Evolutionary conservation across 2,113 vertebrate genomes (phyloP).

Genomic region (Vireo altiloquus): DNA sequence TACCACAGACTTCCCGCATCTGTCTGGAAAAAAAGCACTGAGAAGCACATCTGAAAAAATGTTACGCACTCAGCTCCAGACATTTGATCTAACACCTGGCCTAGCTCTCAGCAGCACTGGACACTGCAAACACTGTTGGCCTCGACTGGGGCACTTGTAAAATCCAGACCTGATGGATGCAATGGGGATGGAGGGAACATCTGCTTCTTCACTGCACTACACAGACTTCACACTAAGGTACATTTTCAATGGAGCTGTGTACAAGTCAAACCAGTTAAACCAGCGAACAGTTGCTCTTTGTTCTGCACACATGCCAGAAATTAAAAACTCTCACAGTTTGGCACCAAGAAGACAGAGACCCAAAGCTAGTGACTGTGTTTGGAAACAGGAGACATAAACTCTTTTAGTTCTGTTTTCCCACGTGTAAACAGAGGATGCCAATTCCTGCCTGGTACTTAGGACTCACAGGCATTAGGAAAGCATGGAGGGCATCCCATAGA

Average conservation of each 20-base stretch:
- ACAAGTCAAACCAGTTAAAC: slow-evolving; percentile 52
- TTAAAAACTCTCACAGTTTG: slow-evolving; percentile 35
- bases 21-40: slow-evolving; percentile 37
- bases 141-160: background rate
- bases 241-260: background rate
- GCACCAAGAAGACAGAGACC: slow-evolving; percentile 43
- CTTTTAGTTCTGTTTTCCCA: slow-evolving; percentile 24
- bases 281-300: slow-evolving; percentile 54
- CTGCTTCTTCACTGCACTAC: slow-evolving; percentile 12
- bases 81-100: slow-evolving; percentile 61
- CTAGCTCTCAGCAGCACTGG: background rate
- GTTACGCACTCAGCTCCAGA: background rate
- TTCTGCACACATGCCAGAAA: slow-evolving; percentile 43
- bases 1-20: slow-evolving; percentile 55
- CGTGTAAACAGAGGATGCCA: background rate
- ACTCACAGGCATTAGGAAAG: background rate
- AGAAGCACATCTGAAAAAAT: slow-evolving; percentile 57
- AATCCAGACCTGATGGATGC: slow-evolving; percentile 39
- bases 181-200: slow-evolving; percentile 13
- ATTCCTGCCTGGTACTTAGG: background rate
- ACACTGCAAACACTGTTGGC: slow-evolving; percentile 52
- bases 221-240: slow-evolving; percentile 19
- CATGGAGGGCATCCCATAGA: background rate
- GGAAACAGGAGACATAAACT: slow-evolving; percentile 21
- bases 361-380: slow-evolving; percentile 18